A percentile compares a stretch with the other conserved stretches of the same genome.
Conservation (phyloP, 2,888 invertebrate genomes). For the Gandaritis pyraliata region DNA sequence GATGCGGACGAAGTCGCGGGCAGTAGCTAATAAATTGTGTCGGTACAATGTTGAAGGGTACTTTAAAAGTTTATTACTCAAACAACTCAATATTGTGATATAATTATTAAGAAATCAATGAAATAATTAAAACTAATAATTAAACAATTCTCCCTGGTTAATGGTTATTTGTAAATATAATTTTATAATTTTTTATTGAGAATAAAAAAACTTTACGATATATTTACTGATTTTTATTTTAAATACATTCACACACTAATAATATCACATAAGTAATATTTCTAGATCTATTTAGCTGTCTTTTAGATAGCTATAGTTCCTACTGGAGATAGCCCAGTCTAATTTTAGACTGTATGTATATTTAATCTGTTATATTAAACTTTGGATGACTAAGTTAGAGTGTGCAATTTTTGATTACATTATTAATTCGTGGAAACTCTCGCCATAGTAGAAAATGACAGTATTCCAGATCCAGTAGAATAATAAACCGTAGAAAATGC, state of each 20-base stretch:
- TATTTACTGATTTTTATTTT: conserved; percentile 7
- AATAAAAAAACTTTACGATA: conserved; percentile 13
- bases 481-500: conserved; percentile 50
- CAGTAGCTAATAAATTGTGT: too few relatives aligned
- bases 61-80: neutral
- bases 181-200: conserved; percentile 10
- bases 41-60: neutral
- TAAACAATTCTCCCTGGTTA: conserved; percentile 13
- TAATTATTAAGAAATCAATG: neutral
- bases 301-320: too few relatives aligned
- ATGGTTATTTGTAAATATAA: conserved; percentile 19
- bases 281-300: neutral
- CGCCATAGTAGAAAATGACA: conserved; percentile 12
- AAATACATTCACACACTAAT: conserved; percentile 8
- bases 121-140: conserved; percentile 1
- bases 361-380: too few relatives aligned
- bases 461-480: conserved; percentile 51
- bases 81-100: conserved; percentile 27
- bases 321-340: too few relatives aligned
- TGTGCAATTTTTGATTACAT: too few relatives aligned
- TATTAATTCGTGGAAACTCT: conserved; percentile 22
- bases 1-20: too few relatives aligned
- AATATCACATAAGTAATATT: too few relatives aligned
- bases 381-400: too few relatives aligned
- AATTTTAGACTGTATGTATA: too few relatives aligned